Conservation (phyloP, 2,888 invertebrate genomes). For the Syritta pipiens region DNA sequence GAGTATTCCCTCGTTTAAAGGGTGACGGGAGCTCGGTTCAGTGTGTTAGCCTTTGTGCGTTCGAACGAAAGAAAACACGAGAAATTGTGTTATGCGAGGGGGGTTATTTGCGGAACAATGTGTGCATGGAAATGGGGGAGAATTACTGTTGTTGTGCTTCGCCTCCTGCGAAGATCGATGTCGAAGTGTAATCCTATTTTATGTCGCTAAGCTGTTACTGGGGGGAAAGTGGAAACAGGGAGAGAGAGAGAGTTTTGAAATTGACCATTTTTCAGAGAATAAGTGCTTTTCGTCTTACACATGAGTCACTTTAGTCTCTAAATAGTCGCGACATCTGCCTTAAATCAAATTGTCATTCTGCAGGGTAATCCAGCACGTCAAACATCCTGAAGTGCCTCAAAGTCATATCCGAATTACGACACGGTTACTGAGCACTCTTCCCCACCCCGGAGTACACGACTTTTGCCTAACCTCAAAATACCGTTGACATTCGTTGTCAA, state of each 20-base stretch:
- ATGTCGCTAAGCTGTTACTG: no score
- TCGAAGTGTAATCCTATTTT: constrained; percentile 2
- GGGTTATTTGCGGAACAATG: constrained; percentile 1
- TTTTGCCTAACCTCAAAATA: constrained; percentile 2
- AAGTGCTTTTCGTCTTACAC: no score
- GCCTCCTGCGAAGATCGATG: constrained; percentile 7
- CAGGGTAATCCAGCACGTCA: no score
- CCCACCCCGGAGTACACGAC: neutral
- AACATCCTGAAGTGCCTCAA: constrained; percentile 1
- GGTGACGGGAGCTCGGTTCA: constrained; percentile 33
- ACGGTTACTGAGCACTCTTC: constrained; percentile 13
- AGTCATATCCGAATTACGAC: constrained; percentile 1
- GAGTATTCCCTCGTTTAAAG: constrained; percentile 36
- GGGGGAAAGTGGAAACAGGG: no score
- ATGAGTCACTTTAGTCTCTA: no score
- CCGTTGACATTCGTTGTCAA: constrained; percentile 31
- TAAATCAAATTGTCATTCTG: no score
- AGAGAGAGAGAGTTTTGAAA: neutral
- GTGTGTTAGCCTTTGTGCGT: constrained; percentile 21
- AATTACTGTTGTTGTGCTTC: constrained; percentile 18
- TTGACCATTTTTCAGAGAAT: no score
- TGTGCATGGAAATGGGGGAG: constrained; percentile 18
- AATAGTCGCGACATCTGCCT: no score
- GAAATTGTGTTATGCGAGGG: neutral
- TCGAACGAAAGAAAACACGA: constrained; percentile 7